Conservation (phyloP, 2,113 vertebrate species). For the Grammomys dolichurus region DNA sequence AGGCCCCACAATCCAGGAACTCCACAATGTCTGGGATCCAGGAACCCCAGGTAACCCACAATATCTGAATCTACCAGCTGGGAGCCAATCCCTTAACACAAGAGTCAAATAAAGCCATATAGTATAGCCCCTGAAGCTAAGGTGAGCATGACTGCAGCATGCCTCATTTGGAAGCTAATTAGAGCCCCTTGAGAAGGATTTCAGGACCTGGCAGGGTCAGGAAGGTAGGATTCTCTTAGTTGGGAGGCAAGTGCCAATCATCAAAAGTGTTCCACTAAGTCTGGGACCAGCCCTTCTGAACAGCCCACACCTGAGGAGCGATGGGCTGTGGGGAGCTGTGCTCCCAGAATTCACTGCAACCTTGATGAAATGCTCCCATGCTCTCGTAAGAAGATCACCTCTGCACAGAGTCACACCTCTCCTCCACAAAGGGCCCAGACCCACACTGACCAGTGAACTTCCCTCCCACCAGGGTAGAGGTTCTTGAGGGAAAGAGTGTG, state of each 20-base stretch:
- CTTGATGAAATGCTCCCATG: not conserved
- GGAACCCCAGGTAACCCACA: not conserved
- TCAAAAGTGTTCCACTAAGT: fast-evolving
- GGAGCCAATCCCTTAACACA: not conserved
- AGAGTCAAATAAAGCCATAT: not conserved
- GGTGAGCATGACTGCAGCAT: fast-evolving
- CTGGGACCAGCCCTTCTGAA: not conserved
- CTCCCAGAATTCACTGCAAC: not conserved
- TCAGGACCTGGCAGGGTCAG: not conserved
- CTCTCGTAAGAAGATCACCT: not conserved
- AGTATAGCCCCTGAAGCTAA: not conserved
- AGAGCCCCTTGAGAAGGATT: not conserved
- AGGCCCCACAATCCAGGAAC: not conserved
- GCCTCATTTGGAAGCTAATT: not conserved
- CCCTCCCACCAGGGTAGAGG: not conserved
- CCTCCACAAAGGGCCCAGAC: not conserved
- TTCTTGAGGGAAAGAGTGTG: not conserved
- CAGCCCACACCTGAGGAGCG: fast-evolving
- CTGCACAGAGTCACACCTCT: fast-evolving
- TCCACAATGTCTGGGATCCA: not conserved
- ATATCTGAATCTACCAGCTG: not conserved
- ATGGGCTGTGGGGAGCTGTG: not conserved
- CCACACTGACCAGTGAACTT: fast-evolving
- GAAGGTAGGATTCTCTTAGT: too few relatives aligned
- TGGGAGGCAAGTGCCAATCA: not conserved